Percentiles rank a stretch among this genome's conserved stretches.
Conservation (phyloP, 2,888 invertebrate species). For the Leptura quadrifasciata region DNA sequence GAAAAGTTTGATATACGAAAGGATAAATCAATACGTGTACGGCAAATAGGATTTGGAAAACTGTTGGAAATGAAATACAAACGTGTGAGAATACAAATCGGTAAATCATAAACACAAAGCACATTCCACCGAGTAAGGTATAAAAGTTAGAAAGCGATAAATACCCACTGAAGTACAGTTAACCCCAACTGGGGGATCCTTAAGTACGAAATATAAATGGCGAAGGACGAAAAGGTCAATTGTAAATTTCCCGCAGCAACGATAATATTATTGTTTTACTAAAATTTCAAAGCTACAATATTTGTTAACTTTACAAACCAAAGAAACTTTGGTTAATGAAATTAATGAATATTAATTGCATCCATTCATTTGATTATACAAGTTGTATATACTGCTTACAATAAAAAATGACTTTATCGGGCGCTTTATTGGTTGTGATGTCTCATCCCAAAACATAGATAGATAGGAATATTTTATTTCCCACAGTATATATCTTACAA, state of each 20-base stretch:
- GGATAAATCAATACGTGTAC: constrained; percentile 12
- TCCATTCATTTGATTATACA: no score
- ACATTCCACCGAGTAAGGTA: constrained; percentile 16
- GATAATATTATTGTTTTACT: background rate
- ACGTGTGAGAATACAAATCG: constrained; percentile 25
- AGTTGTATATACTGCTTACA: no score
- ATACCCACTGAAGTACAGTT: constrained; percentile 16
- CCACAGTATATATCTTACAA: no score
- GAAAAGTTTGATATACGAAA: constrained; percentile 5
- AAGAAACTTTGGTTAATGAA: no score
- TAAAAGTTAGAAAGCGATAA: constrained; percentile 22
- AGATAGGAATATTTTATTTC: no score
- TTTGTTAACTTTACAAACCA: no score
- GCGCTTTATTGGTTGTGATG: no score
- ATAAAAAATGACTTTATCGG: no score
- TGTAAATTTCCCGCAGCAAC: constrained; percentile 3
- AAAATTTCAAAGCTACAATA: background rate
- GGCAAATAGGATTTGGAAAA: constrained; percentile 1
- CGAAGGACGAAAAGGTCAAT: background rate
- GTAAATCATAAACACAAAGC: constrained; percentile 29
- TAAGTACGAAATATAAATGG: constrained; percentile 7
- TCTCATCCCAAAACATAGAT: no score
- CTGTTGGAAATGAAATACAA: constrained; percentile 15
- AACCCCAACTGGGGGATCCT: background rate
- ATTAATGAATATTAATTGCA: no score